A percentile compares a stretch with the other conserved stretches of the same genome.
Evolutionary conservation across 2,888 invertebrate species (phyloP).

Genomic region (Eristalis tenax): DNA sequence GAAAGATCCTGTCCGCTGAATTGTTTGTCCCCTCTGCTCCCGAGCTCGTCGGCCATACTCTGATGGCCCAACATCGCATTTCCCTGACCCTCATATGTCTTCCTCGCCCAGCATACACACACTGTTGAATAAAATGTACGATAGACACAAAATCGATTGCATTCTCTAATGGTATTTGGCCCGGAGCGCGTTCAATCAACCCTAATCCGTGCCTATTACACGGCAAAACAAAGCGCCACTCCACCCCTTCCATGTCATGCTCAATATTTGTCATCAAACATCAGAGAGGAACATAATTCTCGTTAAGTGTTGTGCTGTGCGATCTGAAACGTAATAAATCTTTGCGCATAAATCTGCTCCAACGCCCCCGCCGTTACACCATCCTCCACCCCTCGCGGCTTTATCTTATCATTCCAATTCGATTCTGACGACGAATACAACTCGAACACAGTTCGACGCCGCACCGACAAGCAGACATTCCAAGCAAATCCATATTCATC

Average conservation of each 20-base stretch:
- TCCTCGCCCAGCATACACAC: no score
- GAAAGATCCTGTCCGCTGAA: no score
- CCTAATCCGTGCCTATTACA: not conserved
- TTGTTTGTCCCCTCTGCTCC: no score
- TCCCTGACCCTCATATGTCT: no score
- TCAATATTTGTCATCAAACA: slow-evolving; percentile 43
- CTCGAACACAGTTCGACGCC: not conserved
- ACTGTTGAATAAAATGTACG: not conserved
- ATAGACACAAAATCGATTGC: not conserved
- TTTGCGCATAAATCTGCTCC: slow-evolving; percentile 29
- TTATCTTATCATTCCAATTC: slow-evolving; percentile 33
- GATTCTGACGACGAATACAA: slow-evolving; percentile 14
- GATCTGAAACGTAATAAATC: slow-evolving; percentile 40
- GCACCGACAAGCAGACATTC: slow-evolving; percentile 37
- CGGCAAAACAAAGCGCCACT: not conserved
- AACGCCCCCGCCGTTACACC: no score
- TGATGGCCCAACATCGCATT: no score
- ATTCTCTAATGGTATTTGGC: not conserved
- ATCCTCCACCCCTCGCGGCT: not conserved
- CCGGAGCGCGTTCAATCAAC: not conserved
- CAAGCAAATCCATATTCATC: slow-evolving; percentile 63
- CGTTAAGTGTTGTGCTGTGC: slow-evolving; percentile 31
- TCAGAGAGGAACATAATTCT: slow-evolving; percentile 39
- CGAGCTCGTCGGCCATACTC: no score
- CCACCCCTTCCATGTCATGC: not conserved